Evolutionary conservation across 2,888 invertebrate species (phyloP).

Genomic region (Drosophila mimetica): DNA sequence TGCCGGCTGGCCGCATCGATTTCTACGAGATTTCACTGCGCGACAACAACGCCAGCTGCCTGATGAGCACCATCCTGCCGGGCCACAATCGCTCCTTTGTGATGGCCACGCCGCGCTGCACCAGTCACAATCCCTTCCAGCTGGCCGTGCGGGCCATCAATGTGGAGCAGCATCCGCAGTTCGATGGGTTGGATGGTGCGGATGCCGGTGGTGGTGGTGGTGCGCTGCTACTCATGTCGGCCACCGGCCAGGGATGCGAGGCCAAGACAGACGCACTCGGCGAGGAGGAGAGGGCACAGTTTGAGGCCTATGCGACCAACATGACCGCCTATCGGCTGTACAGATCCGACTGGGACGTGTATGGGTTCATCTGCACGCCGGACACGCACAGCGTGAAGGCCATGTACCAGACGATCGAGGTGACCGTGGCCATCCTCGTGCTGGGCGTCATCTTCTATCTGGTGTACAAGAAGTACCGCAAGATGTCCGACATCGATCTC

Average conservation of each 20-base stretch:
- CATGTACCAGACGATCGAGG: constrained; percentile 44
- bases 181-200: background rate
- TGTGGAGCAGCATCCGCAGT: constrained; percentile 46
- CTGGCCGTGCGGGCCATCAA: constrained; percentile 82
- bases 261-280: constrained; percentile 11
- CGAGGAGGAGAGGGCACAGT: constrained; percentile 17
- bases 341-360: constrained; percentile 67
- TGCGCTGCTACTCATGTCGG: constrained; percentile 5
- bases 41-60: constrained; percentile 48
- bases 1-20: constrained; percentile 86
- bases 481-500: constrained; percentile 82
- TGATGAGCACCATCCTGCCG: constrained; percentile 56
- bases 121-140: constrained; percentile 46
- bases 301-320: constrained; percentile 53
- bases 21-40: constrained; percentile 85
- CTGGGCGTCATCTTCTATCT: constrained; percentile 57
- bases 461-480: constrained; percentile 72
- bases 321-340: constrained; percentile 55
- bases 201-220: too few species aligned
- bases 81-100: constrained; percentile 51
- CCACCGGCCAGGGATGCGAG: constrained; percentile 15
- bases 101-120: constrained; percentile 56
- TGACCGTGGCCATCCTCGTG: constrained; percentile 32
- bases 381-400: constrained; percentile 30
- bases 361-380: constrained; percentile 52